Conservation (phyloP, 2,113 vertebrate genomes). For the Odontophorus gujanensis region DNA sequence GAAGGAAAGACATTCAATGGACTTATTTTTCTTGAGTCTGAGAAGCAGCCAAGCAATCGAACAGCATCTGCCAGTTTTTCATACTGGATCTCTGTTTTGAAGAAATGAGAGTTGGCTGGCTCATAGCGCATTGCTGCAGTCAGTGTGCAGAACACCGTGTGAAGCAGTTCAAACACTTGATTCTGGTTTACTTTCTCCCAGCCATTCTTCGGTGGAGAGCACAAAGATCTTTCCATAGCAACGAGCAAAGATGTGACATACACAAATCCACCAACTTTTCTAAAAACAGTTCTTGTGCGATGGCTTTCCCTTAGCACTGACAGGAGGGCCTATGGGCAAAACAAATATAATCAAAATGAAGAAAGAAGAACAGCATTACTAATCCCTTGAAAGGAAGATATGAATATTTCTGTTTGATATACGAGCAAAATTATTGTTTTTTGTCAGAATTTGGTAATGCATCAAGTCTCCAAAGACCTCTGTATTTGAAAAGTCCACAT, state of each 20-base stretch:
- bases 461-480: neutral
- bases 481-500: neutral
- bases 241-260: conserved; percentile 96
- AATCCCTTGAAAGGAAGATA: neutral
- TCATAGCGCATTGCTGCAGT: conserved; percentile 98
- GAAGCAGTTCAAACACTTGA: conserved; percentile 94
- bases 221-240: conserved; percentile 95
- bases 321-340: conserved; percentile 84
- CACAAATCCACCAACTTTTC: conserved; percentile 97
- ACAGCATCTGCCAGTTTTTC: conserved; percentile 97
- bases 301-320: conserved; percentile 93
- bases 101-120: conserved; percentile 97
- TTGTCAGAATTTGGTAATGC: neutral
- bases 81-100: conserved; percentile 97
- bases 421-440: neutral
- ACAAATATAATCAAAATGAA: neutral
- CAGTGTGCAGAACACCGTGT: conserved; percentile 93
- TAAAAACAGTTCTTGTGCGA: conserved; percentile 95
- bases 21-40: conserved; percentile 91
- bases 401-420: neutral
- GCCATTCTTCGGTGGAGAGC: conserved; percentile 86
- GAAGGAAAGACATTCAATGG: conserved; percentile 88
- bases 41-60: conserved; percentile 96
- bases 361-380: neutral
- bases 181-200: conserved; percentile 96